Conservation (phyloP, 2,888 invertebrate genomes). For the Sipunculus nudus region DNA sequence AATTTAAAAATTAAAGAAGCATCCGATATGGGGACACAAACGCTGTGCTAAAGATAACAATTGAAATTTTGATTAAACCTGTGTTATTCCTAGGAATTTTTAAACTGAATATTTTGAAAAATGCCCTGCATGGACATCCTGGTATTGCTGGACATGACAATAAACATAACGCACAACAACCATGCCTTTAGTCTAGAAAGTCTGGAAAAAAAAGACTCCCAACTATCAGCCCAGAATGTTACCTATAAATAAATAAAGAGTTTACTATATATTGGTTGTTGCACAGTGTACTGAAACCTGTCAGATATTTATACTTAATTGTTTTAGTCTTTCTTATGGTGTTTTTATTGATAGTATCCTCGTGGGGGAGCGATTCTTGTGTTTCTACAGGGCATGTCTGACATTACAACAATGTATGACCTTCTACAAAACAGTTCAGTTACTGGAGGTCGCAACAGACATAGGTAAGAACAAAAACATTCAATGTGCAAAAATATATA, state of each 20-base stretch:
- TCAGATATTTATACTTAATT: not conserved
- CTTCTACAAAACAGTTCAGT: slow-evolving; percentile 44
- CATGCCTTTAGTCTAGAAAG: too few species aligned
- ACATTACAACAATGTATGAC: slow-evolving; percentile 64
- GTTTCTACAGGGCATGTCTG: slow-evolving; percentile 80
- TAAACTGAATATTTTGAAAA: too few species aligned
- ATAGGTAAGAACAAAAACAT: slow-evolving; percentile 32
- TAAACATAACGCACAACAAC: too few species aligned
- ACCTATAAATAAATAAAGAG: not conserved
- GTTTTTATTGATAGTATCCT: slow-evolving; percentile 43
- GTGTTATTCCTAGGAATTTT: too few species aligned
- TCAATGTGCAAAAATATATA: not conserved
- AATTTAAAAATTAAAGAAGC: not conserved
- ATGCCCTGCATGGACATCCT: too few species aligned
- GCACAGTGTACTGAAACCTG: not conserved
- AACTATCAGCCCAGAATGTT: too few species aligned
- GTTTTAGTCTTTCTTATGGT: not conserved
- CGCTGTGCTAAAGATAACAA: not conserved
- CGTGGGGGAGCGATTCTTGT: slow-evolving; percentile 82
- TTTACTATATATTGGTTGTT: not conserved
- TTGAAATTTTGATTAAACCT: too few species aligned
- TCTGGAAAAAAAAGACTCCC: too few species aligned
- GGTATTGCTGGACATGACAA: too few species aligned
- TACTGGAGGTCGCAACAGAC: slow-evolving; percentile 48
- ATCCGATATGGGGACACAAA: not conserved